A percentile compares a stretch with the other conserved stretches of the same genome.
Evolutionary conservation across 2,113 vertebrate species (phyloP).

Genomic region (Lutjanus erythropterus): DNA sequence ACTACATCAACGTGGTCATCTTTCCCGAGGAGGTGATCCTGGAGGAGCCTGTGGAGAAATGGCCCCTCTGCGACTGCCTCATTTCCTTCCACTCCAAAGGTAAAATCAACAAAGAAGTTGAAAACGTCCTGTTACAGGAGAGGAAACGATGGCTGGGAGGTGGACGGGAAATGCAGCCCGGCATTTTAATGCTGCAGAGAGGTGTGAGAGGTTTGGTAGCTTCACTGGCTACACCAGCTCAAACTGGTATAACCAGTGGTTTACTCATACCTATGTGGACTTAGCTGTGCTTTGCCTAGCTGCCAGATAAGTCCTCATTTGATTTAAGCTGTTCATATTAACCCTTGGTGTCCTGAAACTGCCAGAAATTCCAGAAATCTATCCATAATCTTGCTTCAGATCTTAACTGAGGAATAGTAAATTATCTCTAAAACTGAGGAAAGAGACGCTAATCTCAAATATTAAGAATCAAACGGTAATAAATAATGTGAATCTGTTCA

Average conservation of each 20-base stretch:
- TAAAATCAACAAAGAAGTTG: conserved; percentile 55
- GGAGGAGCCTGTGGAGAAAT: conserved; percentile 95
- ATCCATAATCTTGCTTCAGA: background rate
- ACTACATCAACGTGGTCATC: conserved; percentile 96
- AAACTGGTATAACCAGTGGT: background rate
- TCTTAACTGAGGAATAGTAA: background rate
- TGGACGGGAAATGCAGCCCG: background rate
- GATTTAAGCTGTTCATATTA: background rate
- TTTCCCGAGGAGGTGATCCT: conserved; percentile 97
- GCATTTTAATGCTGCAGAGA: background rate
- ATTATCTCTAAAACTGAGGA: background rate
- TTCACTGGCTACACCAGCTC: background rate
- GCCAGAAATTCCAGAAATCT: background rate
- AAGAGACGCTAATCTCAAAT: background rate
- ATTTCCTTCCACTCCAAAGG: conserved; percentile 99
- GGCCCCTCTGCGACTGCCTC: conserved; percentile 96
- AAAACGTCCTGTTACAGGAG: background rate
- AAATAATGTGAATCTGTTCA: background rate
- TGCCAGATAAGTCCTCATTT: too few species aligned
- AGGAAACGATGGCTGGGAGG: background rate
- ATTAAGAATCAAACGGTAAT: background rate
- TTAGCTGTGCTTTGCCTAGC: too few species aligned
- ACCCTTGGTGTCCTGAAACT: background rate
- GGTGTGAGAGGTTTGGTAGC: background rate
- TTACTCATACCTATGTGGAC: background rate